These are phyloP conservation scores for Eubasilissa splendida DNA, from an alignment of 2,888 invertebrate genomes.

Conservation along the genomic window DNA sequence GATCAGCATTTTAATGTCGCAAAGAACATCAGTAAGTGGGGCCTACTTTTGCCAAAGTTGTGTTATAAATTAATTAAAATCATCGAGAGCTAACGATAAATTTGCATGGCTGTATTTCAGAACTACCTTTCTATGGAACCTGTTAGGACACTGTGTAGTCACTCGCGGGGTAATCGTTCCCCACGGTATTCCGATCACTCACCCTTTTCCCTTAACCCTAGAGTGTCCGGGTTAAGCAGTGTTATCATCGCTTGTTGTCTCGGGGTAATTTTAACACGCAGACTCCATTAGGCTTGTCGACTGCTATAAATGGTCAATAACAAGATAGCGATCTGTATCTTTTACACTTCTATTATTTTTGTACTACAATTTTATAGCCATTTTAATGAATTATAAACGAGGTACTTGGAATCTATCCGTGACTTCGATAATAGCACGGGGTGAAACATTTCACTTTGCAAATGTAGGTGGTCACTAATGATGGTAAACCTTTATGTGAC, in stretches of 20 bases:
- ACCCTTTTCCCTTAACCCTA: slow-evolving; percentile 27
- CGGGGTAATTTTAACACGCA: slow-evolving; percentile 21
- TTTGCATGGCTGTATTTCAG: too few species aligned
- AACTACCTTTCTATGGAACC: not conserved
- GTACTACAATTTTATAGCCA: not conserved
- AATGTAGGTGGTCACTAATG: too few species aligned
- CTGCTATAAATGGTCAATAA: slow-evolving; percentile 11
- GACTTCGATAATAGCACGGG: too few species aligned
- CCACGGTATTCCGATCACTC: slow-evolving; percentile 11
- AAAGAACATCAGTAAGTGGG: too few species aligned
- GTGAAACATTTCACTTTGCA: too few species aligned
- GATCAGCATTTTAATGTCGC: too few species aligned
- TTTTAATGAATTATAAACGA: too few species aligned
- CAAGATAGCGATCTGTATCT: not conserved
- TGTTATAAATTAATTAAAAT: too few species aligned
- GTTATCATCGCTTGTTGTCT: slow-evolving; percentile 6
- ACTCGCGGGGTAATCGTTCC: slow-evolving; percentile 9
- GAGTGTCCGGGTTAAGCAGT: slow-evolving; percentile 13
- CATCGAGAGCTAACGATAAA: too few species aligned
- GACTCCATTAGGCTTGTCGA: slow-evolving; percentile 13
- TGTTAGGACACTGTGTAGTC: not conserved
- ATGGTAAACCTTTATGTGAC: too few species aligned
- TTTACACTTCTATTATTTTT: not conserved
- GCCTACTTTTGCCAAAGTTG: too few species aligned
- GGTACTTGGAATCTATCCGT: too few species aligned